Percentiles rank a stretch among this genome's conserved stretches.
phyloP scores from a whole-genome alignment of 2,797 vertebrate species.

The Telmatherina bonti region DNA sequence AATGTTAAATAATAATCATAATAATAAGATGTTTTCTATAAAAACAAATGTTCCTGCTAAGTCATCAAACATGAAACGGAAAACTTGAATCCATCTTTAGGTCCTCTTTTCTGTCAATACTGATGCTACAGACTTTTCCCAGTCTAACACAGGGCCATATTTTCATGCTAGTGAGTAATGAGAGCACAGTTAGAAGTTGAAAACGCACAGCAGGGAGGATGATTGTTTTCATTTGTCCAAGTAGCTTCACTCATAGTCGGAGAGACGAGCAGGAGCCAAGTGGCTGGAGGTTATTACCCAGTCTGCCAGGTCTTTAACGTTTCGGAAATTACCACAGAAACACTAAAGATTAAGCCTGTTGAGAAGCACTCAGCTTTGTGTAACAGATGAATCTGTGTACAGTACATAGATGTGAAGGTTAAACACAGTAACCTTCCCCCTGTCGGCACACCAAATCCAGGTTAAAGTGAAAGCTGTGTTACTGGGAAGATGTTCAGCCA shows the following conservation, averaged over 20 bases:
- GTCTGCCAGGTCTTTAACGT: neutral
- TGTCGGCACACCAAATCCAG: neutral
- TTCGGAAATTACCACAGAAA: neutral
- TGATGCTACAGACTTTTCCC: neutral
- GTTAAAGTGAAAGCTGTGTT: neutral
- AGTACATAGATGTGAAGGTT: neutral
- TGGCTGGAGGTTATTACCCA: neutral
- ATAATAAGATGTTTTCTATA: neutral
- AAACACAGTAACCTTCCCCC: neutral
- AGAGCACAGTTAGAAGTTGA: neutral
- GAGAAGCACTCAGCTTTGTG: neutral
- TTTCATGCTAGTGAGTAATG: constrained; percentile 6
- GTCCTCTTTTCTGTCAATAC: neutral
- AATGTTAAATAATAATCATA: no score
- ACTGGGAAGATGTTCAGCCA: no score
- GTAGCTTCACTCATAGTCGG: neutral
- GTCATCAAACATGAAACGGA: neutral
- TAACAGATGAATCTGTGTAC: neutral
- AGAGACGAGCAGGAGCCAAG: neutral
- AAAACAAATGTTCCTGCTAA: neutral
- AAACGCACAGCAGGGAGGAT: neutral
- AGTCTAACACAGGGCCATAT: neutral
- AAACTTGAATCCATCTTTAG: neutral
- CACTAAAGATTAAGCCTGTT: neutral
- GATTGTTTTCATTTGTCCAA: constrained; percentile 11